Conservation (phyloP, 2,797 vertebrate genomes). For the Clamator glandarius region DNA sequence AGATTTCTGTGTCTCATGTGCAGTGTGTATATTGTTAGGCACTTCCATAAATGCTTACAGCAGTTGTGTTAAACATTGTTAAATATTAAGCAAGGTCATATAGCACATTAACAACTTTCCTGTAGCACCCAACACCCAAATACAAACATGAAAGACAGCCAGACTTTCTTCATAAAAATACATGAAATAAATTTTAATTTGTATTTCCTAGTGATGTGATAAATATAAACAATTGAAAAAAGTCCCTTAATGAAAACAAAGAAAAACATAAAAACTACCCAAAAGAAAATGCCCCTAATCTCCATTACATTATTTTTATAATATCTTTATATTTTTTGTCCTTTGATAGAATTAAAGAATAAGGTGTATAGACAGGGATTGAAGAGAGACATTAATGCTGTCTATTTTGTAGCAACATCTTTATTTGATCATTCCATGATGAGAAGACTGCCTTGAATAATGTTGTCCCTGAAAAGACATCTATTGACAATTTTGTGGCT, state of each 20-base stretch:
- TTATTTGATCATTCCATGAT: neutral
- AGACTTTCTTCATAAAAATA: neutral
- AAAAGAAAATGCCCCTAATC: neutral
- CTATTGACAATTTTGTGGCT: neutral
- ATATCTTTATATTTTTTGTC: neutral
- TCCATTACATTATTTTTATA: neutral
- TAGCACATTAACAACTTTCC: neutral
- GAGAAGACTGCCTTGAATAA: neutral
- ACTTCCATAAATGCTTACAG: neutral
- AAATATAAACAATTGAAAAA: neutral
- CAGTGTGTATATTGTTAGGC: neutral
- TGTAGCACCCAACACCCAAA: neutral
- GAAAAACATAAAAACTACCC: neutral
- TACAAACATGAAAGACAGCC: neutral
- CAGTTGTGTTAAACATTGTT: neutral
- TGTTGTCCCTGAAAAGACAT: neutral
- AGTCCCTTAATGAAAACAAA: neutral
- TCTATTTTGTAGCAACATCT: neutral
- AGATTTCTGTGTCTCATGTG: neutral
- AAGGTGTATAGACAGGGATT: fast-evolving
- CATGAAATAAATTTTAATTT: neutral
- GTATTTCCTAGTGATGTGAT: neutral
- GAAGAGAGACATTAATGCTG: neutral
- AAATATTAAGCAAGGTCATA: neutral
- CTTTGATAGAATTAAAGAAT: neutral